Evolutionary conservation across 2,113 vertebrate species (phyloP), one percentile per base, ranked within the genome.

Genomic region (Zapus hudsonius): DNA sequence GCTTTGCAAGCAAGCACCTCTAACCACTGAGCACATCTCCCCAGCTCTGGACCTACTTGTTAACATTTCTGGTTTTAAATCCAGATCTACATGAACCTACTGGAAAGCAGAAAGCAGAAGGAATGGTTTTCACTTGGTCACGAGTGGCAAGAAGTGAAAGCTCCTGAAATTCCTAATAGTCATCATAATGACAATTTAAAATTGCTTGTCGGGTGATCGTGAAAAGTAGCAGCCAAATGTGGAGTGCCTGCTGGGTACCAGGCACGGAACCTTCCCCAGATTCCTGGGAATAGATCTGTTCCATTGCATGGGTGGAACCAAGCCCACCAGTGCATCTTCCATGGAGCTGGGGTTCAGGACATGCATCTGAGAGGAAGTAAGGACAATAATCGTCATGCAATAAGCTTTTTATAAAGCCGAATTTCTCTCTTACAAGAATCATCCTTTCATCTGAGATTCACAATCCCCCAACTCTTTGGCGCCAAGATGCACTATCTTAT

Each of bases 1-100:
- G 52, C 52, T 52, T 52, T 52, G 52, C 52, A 52, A 52, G 52
- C 52, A 52, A 52, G 11, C 47, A 12, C 52, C 52, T 52, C 16
- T 52, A 52, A 52, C 12, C 16, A 15, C 2, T 52, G 52, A 52
- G 12, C 52, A n/a, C 16, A 52, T 52, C 52, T 52, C 52, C 52
- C 11, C 52, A 52, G 52, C 52, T 36, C 76, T 87, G 52, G 91
- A 59, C 83, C 61, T 13, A n/a, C 47, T 79, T 81, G 55, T 90
- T 90, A 70, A 33, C 5, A 44, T 92, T 95, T 79, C 63, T 93
- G 42, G 52, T 74, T 95, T 90, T 85, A 88, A 93, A 78, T 75
- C 64, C 80, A 86, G 55, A 70, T 36, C 40, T 66, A 52, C 10
- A 29, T 1, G 17, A 80, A n/a, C 33, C 36, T 25, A 42, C 57